Conservation (phyloP, 2,113 vertebrate species). For the Apeltes quadracus region DNA sequence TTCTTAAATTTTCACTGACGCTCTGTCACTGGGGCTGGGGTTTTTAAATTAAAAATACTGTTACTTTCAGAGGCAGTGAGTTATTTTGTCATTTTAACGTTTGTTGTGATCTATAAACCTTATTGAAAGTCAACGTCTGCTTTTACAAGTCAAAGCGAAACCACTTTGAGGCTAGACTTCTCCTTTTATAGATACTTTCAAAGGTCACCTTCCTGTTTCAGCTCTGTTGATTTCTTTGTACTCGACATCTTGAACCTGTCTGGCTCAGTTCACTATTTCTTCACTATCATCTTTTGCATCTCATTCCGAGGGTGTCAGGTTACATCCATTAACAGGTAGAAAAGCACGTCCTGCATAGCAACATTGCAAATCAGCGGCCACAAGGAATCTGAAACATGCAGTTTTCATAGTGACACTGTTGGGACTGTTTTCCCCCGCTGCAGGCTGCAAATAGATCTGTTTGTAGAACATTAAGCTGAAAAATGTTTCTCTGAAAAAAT, state of each 20-base stretch:
- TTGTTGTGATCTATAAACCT: background rate
- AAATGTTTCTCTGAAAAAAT: conserved; percentile 4
- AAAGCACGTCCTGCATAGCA: background rate
- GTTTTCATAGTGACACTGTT: conserved; percentile 29
- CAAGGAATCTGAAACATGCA: conserved; percentile 34
- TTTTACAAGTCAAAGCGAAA: conserved; percentile 2
- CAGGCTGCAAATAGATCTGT: conserved; percentile 13
- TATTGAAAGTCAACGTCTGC: background rate
- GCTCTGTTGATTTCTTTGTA: conserved; percentile 1
- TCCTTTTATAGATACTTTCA: background rate
- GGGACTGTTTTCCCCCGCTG: conserved; percentile 17
- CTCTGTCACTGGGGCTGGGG: background rate
- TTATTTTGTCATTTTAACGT: conserved; percentile 25
- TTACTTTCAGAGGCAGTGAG: background rate
- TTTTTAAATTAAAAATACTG: conserved; percentile 51
- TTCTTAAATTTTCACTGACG: conserved; percentile 3
- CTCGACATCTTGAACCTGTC: background rate
- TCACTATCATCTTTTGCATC: background rate
- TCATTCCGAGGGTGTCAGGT: conserved; percentile 7
- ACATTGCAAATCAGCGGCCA: conserved; percentile 3
- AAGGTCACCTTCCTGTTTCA: background rate
- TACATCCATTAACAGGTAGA: background rate
- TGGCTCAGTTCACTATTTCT: background rate
- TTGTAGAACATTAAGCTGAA: conserved; percentile 7
- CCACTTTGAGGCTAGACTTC: conserved; percentile 2